These are phyloP conservation scores for Xyrichtys novacula DNA, from an alignment of 2,797 vertebrate genomes.

Conservation along the genomic window DNA sequence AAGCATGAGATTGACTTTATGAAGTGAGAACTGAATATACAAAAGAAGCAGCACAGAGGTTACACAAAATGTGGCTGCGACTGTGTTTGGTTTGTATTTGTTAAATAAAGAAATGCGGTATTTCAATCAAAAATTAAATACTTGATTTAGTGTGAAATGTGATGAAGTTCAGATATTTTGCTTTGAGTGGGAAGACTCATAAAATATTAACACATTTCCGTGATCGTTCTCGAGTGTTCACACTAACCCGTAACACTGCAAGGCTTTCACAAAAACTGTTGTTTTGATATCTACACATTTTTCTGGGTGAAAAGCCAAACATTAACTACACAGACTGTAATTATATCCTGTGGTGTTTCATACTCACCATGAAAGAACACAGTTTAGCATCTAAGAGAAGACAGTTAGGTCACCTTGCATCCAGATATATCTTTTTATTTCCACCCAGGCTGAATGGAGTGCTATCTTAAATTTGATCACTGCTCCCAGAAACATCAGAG, in stretches of 20 bases:
- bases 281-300: slow-evolving; percentile 40
- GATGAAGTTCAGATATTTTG: slow-evolving; percentile 12
- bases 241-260: slow-evolving; percentile 30
- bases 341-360: slow-evolving; percentile 28
- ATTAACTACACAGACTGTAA: slow-evolving; percentile 19
- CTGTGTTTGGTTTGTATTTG: too few relatives aligned
- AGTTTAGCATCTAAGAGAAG: neutral
- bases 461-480: too few relatives aligned
- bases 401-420: neutral
- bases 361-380: too few relatives aligned
- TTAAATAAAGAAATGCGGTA: too few relatives aligned
- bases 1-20: neutral
- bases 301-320: slow-evolving; percentile 35
- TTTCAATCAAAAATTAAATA: too few relatives aligned
- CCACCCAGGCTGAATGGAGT: too few relatives aligned
- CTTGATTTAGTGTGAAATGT: neutral
- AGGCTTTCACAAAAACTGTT: slow-evolving; percentile 34
- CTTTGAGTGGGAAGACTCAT: slow-evolving; percentile 23
- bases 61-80: too few relatives aligned
- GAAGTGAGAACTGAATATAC: neutral
- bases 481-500: too few relatives aligned
- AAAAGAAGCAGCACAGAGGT: neutral
- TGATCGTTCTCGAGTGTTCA: slow-evolving; percentile 29
- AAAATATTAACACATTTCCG: slow-evolving; percentile 9
- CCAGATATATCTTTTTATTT: neutral